A percentile compares a stretch with the other conserved stretches of the same genome.
phyloP scores from a whole-genome alignment of 2,113 vertebrate species.

The Corvus moneduloides region DNA sequence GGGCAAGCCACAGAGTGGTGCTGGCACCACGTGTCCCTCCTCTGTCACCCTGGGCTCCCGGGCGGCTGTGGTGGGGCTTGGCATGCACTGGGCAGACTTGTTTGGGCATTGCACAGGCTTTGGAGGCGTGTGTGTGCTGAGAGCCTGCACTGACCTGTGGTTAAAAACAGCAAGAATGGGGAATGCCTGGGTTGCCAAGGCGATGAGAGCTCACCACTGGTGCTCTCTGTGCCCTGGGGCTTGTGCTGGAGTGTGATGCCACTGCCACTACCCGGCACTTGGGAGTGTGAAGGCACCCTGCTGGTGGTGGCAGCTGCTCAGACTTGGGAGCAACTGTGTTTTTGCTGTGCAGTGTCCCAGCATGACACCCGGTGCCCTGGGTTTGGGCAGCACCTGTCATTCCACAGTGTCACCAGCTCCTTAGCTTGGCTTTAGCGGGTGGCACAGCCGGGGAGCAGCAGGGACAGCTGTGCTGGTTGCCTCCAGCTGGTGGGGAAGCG shows the following conservation, averaged over 20 bases:
- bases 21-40: background rate
- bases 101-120: background rate
- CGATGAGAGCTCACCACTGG: rapidly evolving
- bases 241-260: background rate
- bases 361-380: rapidly evolving
- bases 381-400: background rate
- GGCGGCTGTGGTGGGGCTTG: background rate
- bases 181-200: background rate
- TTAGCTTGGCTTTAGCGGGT: background rate
- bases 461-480: background rate
- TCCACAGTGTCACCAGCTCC: slow-evolving; percentile 34
- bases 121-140: rapidly evolving
- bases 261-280: rapidly evolving
- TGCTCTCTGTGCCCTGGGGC: background rate
- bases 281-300: rapidly evolving
- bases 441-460: background rate
- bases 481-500: rapidly evolving
- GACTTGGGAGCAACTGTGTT: background rate
- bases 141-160: background rate
- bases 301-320: background rate
- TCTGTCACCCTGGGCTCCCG: background rate
- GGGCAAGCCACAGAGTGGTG: background rate
- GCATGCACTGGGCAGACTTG: background rate
- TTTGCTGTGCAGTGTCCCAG: background rate
- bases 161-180: rapidly evolving